These are phyloP conservation scores for Lophura nycthemera DNA, from an alignment of 2,113 vertebrate species.

Conservation along the genomic window DNA sequence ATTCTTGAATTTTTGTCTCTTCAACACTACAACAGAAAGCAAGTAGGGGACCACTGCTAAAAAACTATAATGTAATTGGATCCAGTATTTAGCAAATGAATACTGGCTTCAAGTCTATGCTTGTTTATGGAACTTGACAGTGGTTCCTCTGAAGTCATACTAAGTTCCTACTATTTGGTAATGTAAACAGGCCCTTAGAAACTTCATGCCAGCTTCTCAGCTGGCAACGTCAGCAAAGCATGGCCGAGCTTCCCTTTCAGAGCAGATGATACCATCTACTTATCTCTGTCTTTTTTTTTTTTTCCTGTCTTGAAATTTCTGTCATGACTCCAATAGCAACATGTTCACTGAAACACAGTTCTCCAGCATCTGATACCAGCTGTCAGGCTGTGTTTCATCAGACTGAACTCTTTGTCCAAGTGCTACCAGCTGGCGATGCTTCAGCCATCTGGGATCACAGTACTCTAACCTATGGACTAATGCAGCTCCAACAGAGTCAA, in stretches of 20 bases:
- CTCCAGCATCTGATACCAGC: constrained; percentile 62
- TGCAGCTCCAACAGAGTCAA: not conserved
- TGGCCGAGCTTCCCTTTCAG: not conserved
- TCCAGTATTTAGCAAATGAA: not conserved
- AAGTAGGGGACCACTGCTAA: not conserved
- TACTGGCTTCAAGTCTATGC: constrained; percentile 8
- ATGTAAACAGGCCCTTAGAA: constrained; percentile 17
- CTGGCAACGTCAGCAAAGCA: constrained; percentile 14
- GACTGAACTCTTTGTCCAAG: constrained; percentile 54
- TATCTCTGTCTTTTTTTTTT: not conserved
- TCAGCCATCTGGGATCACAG: constrained; percentile 41
- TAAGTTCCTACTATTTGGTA: not conserved
- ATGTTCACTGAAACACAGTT: constrained; percentile 18
- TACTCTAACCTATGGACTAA: not conserved
- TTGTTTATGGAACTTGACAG: constrained; percentile 27
- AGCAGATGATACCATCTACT: not conserved
- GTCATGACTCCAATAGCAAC: constrained; percentile 39
- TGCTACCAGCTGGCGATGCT: constrained; percentile 62
- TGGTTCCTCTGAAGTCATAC: not conserved
- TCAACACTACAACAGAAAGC: not conserved
- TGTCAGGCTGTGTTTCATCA: constrained; percentile 59
- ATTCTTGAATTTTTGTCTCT: not conserved
- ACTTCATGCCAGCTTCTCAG: not conserved
- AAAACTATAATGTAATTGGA: not conserved
- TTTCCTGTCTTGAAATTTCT: constrained; percentile 43